Evolutionary conservation across 1,140 invertebrate genomes (phyloP), one percentile per base, ranked within the genome.

Genomic region (Venturia canescens): DNA sequence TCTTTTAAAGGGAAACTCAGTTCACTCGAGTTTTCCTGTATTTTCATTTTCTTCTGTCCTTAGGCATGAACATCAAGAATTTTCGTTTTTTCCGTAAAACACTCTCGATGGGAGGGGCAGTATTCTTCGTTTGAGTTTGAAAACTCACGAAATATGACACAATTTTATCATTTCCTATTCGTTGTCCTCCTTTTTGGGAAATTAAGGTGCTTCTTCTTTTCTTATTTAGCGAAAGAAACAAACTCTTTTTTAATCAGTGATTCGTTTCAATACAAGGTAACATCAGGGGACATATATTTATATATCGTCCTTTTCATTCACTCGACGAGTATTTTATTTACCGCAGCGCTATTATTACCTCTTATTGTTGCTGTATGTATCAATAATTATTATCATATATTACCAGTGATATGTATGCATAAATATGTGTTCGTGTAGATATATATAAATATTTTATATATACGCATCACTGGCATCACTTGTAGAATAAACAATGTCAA

Each of bases 1-100:
- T 92, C 91, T 88, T 92, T 91, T 85, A 86, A 91, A 90, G 53
- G 89, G 88, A 90, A 90, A 91, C 87, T 87, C 89, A 89, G 89
- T 23, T 9, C 89, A 91, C 90, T 92, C 87, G 85, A 88, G 88
- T 84, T 88, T 84, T 44, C 57, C 67, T 66, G 16, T 80, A 79
- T 23, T 50, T n/a, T 78, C 11, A 27, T n/a, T 21, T 44, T 44
- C 13, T 44, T 31, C 23, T 75, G 38, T 44, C 7, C 7, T 44
- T 44, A 44, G 38, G 38, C 38, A 44, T 11, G 38, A 44, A 44
- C 7, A 44, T 44, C 0, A 9, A 5, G 11, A 1, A 44, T 44
- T 44, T 44, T 44, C 38, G 27, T 75, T 67, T 57, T 27, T 44
- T 74, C 48, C 44, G 13, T n/a, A n/a, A n/a, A 44, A 18, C 18